These are phyloP conservation scores for Endomychus coccineus DNA, from an alignment of 2,888 invertebrate species.

Conservation along the genomic window DNA sequence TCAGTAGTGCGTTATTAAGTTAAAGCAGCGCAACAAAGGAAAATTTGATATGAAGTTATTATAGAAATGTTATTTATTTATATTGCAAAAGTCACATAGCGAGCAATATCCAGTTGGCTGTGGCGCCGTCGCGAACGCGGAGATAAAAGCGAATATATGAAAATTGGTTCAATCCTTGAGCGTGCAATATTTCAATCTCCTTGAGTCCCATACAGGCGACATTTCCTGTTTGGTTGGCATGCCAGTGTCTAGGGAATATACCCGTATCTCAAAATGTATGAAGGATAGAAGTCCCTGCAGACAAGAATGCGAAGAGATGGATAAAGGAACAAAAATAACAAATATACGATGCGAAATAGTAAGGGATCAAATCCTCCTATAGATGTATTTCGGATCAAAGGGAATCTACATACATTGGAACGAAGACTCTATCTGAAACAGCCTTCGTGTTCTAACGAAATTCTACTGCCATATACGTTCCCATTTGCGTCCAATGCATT, in stretches of 20 bases:
- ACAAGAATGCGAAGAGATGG: conserved; percentile 41
- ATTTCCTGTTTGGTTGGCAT: conserved; percentile 42
- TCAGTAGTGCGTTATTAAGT: conserved; percentile 7
- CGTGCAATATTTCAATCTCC: conserved; percentile 43
- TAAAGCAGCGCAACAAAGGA: conserved; percentile 6
- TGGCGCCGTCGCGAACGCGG: conserved; percentile 21
- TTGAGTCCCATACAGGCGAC: conserved; percentile 38
- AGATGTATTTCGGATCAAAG: conserved; percentile 42
- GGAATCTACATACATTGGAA: conserved; percentile 37
- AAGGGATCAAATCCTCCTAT: conserved; percentile 30
- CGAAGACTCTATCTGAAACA: conserved; percentile 16
- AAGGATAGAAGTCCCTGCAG: conserved; percentile 43
- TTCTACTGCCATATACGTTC: conserved; percentile 23
- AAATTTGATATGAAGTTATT: conserved; percentile 12
- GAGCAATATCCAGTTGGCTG: conserved; percentile 12
- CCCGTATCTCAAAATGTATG: conserved; percentile 39
- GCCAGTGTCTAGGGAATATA: conserved; percentile 39
- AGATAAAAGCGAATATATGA: conserved; percentile 40
- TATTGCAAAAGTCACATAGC: conserved; percentile 14
- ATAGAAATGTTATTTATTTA: conserved; percentile 14
- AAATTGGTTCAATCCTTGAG: conserved; percentile 43
- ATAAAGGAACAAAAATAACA: conserved; percentile 41
- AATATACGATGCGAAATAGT: conserved; percentile 38
- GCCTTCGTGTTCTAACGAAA: conserved; percentile 24
- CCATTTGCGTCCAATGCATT: conserved; percentile 18